Conservation (phyloP, 2,113 vertebrate genomes). For the Cryptotis parvus region DNA sequence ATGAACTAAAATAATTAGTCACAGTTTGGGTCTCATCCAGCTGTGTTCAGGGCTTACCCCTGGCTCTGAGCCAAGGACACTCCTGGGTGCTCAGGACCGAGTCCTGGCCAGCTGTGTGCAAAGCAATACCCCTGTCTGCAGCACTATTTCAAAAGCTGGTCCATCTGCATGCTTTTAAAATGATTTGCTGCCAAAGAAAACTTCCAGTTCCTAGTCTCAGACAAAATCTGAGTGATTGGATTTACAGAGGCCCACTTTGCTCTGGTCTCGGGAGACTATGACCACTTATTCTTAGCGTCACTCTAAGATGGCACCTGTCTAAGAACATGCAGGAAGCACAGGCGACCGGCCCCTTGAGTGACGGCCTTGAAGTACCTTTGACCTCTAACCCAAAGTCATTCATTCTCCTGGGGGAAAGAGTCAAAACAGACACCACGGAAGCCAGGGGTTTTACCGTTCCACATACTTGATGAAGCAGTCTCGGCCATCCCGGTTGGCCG, state of each 20-base stretch:
- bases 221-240: neutral
- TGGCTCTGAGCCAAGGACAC: no score
- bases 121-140: no score
- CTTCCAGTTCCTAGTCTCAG: neutral
- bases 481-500: constrained; percentile 95
- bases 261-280: neutral
- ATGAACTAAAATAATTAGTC: no score
- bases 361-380: neutral
- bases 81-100: no score
- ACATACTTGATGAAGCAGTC: constrained; percentile 97
- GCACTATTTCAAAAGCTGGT: no score
- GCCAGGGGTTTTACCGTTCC: neutral
- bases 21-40: no score
- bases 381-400: no score
- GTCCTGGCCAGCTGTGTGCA: no score
- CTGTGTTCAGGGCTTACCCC: no score
- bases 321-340: neutral
- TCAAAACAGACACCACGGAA: neutral
- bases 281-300: no score
- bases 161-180: neutral
- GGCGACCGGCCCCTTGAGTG: neutral
- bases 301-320: neutral
- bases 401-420: neutral
- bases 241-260: neutral
- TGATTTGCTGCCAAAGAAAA: neutral